These are phyloP conservation scores for Anodontia alba DNA, from an alignment of 2,888 invertebrate genomes.

Conservation along the genomic window DNA sequence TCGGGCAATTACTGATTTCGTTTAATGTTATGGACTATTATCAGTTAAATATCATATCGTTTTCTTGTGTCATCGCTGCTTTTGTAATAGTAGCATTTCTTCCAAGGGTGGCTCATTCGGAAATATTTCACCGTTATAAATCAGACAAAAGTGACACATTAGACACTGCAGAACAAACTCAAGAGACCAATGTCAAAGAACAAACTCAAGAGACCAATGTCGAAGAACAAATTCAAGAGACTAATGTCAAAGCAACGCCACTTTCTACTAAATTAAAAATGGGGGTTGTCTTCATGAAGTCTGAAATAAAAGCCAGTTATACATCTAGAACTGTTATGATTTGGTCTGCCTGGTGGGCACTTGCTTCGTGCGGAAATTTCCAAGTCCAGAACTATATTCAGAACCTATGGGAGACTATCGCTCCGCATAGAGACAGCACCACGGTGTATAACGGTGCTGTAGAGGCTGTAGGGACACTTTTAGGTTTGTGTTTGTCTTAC, in stretches of 20 bases:
- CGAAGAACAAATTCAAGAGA: no score
- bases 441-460: conserved; percentile 91
- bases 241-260: no score
- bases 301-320: conserved; percentile 43
- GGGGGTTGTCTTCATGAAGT: conserved; percentile 85
- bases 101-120: conserved; percentile 85
- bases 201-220: no score
- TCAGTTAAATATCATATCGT: conserved; percentile 92
- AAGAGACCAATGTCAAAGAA: no score
- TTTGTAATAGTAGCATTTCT: conserved; percentile 91
- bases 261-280: background rate
- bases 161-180: no score
- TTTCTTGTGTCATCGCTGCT: conserved; percentile 90
- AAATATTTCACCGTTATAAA: conserved; percentile 44
- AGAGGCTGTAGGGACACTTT: conserved; percentile 90
- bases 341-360: conserved; percentile 93
- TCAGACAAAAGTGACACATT: no score
- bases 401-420: conserved; percentile 90
- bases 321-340: conserved; percentile 87
- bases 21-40: conserved; percentile 89
- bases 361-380: conserved; percentile 90
- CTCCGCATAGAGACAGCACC: conserved; percentile 72
- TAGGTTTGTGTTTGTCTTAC: no score
- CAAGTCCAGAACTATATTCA: conserved; percentile 93
- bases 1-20: conserved; percentile 92